These are phyloP conservation scores for Prenolepis imparis DNA, from an alignment of 2,888 invertebrate genomes.

Conservation along the genomic window DNA sequence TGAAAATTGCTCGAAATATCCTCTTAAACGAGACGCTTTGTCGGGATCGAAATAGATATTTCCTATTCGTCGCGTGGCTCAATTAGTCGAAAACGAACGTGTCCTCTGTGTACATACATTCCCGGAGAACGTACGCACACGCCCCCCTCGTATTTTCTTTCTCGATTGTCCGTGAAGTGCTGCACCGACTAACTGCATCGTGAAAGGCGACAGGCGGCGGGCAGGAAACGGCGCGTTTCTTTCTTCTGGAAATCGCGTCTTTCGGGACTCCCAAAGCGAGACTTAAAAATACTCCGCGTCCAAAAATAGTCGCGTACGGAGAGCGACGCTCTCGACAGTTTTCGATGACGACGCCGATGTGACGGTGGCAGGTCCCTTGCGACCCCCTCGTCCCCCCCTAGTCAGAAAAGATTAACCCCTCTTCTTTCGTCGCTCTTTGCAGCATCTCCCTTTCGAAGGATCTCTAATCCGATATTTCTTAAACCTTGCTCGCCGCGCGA, in stretches of 20 bases:
- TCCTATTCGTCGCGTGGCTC: constrained; percentile 50
- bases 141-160: constrained; percentile 56
- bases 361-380: constrained; percentile 38
- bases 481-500: constrained; percentile 19
- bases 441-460: constrained; percentile 5
- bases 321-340: constrained; percentile 53
- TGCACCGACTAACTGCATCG: constrained; percentile 31
- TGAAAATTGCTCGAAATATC: constrained; percentile 28
- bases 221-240: constrained; percentile 65
- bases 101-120: not conserved
- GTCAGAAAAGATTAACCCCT: constrained; percentile 8
- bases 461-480: constrained; percentile 18
- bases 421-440: constrained; percentile 29
- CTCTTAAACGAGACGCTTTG: not conserved
- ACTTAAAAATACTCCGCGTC: constrained; percentile 81
- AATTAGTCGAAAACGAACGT: constrained; percentile 64
- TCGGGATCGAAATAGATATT: constrained; percentile 16
- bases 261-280: constrained; percentile 74
- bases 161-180: constrained; percentile 65
- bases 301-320: constrained; percentile 70
- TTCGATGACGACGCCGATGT: constrained; percentile 50
- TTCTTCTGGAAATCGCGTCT: constrained; percentile 71
- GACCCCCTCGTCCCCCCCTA: not conserved
- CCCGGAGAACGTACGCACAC: not conserved
- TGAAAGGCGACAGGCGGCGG: constrained; percentile 41